phyloP scores from a whole-genome alignment of 2,888 invertebrate genomes.

The Stomorhina lunata region DNA sequence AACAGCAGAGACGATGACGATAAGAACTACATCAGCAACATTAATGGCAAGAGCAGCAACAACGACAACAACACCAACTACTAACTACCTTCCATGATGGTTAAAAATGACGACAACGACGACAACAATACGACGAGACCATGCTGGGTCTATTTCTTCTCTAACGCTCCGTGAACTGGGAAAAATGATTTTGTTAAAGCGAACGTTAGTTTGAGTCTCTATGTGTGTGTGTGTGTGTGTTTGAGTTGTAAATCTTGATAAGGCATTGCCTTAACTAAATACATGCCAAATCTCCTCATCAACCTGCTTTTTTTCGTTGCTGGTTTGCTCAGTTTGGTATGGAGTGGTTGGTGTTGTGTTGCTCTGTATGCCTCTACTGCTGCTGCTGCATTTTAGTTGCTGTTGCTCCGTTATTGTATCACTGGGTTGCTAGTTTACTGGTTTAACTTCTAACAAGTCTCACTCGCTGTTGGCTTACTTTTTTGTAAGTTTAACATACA shows the following conservation, averaged over 20 bases:
- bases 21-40: neutral
- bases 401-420: slow-evolving; percentile 59
- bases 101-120: slow-evolving; percentile 27
- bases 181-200: neutral
- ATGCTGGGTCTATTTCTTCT: slow-evolving; percentile 34
- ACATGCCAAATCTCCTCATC: slow-evolving; percentile 58
- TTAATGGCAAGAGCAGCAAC: neutral
- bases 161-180: neutral
- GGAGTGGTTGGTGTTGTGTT: no score
- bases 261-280: slow-evolving; percentile 58
- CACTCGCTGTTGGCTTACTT: slow-evolving; percentile 46
- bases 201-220: neutral
- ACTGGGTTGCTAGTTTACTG: slow-evolving; percentile 72
- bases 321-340: no score
- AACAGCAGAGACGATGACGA: neutral
- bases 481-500: neutral
- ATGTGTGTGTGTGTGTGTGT: slow-evolving; percentile 1
- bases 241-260: slow-evolving; percentile 59
- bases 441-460: slow-evolving; percentile 65
- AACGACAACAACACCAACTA: slow-evolving; percentile 18
- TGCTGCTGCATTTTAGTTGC: no score
- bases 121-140: slow-evolving; percentile 23
- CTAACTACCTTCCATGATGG: neutral
- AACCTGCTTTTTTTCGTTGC: slow-evolving; percentile 55
- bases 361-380: no score